Evolutionary conservation across 2,888 invertebrate species (phyloP).

Genomic region (Athetis lepigone): DNA sequence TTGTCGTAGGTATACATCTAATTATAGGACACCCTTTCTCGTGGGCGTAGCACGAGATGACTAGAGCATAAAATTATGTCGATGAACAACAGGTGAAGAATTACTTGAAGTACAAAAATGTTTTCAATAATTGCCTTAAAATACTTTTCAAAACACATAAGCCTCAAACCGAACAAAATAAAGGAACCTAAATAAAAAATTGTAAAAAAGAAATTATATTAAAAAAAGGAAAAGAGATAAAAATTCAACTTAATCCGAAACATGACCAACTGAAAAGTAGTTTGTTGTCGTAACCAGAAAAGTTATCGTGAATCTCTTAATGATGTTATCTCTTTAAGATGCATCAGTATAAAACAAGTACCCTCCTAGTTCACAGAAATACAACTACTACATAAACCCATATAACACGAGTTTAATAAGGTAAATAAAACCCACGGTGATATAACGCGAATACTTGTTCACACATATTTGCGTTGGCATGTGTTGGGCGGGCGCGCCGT

Average conservation of each 20-base stretch:
- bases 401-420: constrained; percentile 19
- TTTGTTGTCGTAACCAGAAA: background rate
- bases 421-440: constrained; percentile 49
- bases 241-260: background rate
- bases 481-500: constrained; percentile 58
- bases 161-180: no score
- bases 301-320: background rate
- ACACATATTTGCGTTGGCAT: constrained; percentile 56
- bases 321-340: background rate
- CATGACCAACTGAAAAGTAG: background rate
- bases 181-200: background rate
- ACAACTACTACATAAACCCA: background rate
- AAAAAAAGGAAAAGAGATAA: background rate
- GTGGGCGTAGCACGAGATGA: constrained; percentile 41
- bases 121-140: background rate
- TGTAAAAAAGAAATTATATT: background rate
- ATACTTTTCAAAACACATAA: background rate
- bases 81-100: constrained; percentile 13
- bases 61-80: constrained; percentile 22
- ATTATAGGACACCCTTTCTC: constrained; percentile 29
- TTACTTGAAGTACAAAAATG: background rate
- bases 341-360: background rate
- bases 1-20: constrained; percentile 19
- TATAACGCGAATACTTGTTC: constrained; percentile 54
- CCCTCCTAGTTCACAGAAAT: no score